Evolutionary conservation across 2,888 invertebrate genomes (phyloP).

Genomic region (Leucoptera coffeella): DNA sequence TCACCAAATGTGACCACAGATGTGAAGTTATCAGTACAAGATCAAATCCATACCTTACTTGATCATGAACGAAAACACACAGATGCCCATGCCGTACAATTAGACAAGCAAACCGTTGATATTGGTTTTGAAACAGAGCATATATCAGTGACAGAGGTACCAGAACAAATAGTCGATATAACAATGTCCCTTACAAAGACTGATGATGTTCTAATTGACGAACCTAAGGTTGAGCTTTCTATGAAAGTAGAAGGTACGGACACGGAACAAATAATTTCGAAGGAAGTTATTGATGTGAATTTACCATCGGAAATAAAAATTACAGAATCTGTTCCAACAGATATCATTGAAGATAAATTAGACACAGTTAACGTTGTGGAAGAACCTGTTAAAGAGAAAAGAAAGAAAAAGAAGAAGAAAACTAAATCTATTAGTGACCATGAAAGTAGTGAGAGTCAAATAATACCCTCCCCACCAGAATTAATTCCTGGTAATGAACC

Average conservation of each 20-base stretch:
- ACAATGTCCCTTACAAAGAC: slow-evolving; percentile 25
- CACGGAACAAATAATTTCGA: slow-evolving; percentile 17
- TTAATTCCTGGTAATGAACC: no score
- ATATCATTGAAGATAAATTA: slow-evolving; percentile 5
- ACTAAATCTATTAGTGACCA: no score
- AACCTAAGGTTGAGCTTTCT: slow-evolving; percentile 21
- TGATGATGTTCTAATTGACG: slow-evolving; percentile 12
- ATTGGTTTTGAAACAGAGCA: no score
- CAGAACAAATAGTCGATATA: slow-evolving; percentile 23
- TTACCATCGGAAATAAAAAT: slow-evolving; percentile 16
- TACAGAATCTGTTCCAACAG: no score
- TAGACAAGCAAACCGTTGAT: slow-evolving; percentile 1
- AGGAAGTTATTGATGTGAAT: slow-evolving; percentile 27
- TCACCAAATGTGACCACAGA: no score
- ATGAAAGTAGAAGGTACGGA: slow-evolving; percentile 24
- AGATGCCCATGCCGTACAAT: slow-evolving; percentile 14
- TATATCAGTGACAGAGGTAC: slow-evolving; percentile 8
- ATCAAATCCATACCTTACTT: no score
- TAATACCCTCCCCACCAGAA: no score
- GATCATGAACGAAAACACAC: slow-evolving; percentile 20
- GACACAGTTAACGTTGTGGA: no score
- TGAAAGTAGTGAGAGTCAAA: no score
- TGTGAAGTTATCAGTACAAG: no score
- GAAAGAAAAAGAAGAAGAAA: slow-evolving; percentile 26
- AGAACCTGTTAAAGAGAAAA: no score